Evolutionary conservation across 2,797 vertebrate genomes (phyloP).

Genomic region (Arremon brunneinucha): DNA sequence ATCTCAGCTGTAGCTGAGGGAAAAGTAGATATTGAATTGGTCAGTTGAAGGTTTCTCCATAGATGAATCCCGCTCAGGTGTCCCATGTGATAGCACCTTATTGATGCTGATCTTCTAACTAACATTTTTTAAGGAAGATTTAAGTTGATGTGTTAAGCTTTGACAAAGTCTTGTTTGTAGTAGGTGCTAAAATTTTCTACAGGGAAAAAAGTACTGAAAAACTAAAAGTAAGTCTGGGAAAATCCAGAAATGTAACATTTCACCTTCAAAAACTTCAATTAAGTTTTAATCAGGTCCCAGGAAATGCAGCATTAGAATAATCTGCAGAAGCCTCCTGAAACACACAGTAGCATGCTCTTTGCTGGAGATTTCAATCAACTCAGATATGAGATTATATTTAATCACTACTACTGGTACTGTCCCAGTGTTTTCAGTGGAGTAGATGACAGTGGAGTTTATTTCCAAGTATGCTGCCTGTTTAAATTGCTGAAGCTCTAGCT

Average conservation of each 20-base stretch:
- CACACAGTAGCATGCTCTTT: neutral
- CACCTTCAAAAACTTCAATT: neutral
- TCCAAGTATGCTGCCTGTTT: neutral
- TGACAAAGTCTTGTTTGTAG: neutral
- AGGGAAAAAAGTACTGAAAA: neutral
- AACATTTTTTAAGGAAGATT: neutral
- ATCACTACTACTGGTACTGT: neutral
- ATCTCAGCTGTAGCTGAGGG: neutral
- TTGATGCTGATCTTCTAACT: neutral
- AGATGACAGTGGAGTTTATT: neutral
- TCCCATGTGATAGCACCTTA: neutral
- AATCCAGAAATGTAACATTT: neutral
- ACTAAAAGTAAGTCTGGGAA: neutral
- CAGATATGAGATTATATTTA: neutral
- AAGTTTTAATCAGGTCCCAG: neutral
- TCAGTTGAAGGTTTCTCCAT: neutral
- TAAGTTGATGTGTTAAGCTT: neutral
- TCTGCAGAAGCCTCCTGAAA: neutral
- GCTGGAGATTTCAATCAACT: neutral
- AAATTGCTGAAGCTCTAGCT: neutral
- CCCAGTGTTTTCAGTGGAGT: neutral
- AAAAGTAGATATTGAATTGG: neutral
- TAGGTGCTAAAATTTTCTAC: neutral
- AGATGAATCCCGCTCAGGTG: neutral
- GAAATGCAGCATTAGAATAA: neutral